Base-by-base conservation (phyloP, 2,888 invertebrate species). In the Coecobrya sp. region DNA sequence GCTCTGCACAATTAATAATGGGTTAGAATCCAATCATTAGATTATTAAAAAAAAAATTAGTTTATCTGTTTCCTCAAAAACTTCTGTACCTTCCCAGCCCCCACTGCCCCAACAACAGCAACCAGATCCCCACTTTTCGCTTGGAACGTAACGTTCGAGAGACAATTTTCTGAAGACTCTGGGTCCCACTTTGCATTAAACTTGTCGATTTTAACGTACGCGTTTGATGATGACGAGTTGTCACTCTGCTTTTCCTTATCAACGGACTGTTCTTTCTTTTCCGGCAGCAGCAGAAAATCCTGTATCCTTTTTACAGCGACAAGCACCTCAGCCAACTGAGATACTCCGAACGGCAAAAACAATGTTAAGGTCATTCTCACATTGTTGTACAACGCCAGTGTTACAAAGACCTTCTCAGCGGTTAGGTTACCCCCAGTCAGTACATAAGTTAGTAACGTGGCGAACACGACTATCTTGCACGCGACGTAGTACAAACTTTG, bases 381-480 rank as follows among this genome's bases (percentile, higher is more conserved):
- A 5, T 27, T 30, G 70, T 27, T 36, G n/a, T 70, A 70, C 30
- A 70, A 13, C 1, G 70, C 27, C 30, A 70, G 36, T 16, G 70
- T 70, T 13, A 70, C 70, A 70, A 70, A 70, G 4, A 70, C 70
- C 36, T 70, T 70, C 36, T 70, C 70, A 10, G 70, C 70, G 27
- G 70, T 70, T 4, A 70, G 70, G 22, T 30, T 13, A 1, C 36
- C 70, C 16, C 30, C 70, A 13, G 36, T 36, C 8, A 70, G 11
- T 4, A 70, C 70, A 13, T 70, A 70, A 1, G 36, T 36, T 1
- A 70, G 30, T 27, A 70, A 13, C 1, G 70, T 70, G 2, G 22
- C 30, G 22, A 70, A 70, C 16, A 70, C 70, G 16, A 70, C n/a
- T 27, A 70, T 27, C 22, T 70, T 70, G 27, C 30, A 70, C 2